These are phyloP conservation scores for Vidua macroura DNA, from an alignment of 2,113 vertebrate genomes.

Conservation along the genomic window DNA sequence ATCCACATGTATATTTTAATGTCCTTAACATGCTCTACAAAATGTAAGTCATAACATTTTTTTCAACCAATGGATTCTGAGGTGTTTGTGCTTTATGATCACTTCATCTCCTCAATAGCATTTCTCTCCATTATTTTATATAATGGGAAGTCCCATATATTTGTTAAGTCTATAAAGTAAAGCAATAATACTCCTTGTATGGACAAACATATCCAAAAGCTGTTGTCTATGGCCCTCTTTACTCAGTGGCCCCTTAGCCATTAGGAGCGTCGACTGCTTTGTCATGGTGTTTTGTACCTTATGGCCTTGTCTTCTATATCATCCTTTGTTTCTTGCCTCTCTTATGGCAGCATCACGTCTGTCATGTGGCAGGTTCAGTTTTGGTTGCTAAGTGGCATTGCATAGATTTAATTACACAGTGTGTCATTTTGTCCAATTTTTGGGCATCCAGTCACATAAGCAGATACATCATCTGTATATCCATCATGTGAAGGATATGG, in stretches of 20 bases:
- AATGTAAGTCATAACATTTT: not conserved
- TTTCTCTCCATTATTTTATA: not conserved
- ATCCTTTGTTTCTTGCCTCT: not conserved
- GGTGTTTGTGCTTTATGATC: not conserved
- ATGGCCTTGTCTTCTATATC: not conserved
- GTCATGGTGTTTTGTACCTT: fast-evolving
- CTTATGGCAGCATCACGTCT: fast-evolving
- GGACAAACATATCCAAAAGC: not conserved
- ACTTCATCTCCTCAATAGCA: not conserved
- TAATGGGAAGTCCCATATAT: not conserved
- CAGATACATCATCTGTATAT: not conserved
- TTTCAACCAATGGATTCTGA: not conserved
- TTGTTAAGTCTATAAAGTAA: not conserved
- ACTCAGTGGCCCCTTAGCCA: not conserved
- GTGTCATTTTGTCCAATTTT: not conserved
- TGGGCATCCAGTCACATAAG: not conserved
- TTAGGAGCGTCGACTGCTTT: not conserved
- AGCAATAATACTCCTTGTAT: fast-evolving
- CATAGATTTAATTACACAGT: not conserved
- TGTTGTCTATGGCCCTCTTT: not conserved
- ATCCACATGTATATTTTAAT: not conserved
- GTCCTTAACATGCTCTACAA: not conserved
- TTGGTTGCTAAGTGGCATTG: not conserved
- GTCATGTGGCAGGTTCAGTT: not conserved
- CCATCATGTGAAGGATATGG: not conserved